Base-by-base conservation (phyloP, 2,888 invertebrate genomes). In the Tachina lurida region DNA sequence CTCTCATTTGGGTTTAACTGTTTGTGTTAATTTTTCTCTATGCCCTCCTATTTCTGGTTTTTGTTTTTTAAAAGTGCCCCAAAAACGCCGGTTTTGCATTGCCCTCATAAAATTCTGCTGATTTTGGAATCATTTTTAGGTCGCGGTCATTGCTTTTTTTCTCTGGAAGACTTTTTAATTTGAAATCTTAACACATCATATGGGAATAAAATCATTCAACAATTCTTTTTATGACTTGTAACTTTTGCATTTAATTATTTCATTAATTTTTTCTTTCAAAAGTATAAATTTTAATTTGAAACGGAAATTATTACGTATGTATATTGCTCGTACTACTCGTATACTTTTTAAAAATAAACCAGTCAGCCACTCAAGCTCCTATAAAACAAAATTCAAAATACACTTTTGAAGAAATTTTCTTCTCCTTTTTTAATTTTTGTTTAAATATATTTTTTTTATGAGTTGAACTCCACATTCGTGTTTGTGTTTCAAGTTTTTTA, bases 91-190 rank as follows among this genome's bases (percentile, higher is more conserved):
- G 17, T 10, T 63, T 45, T n/a, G 7, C 13, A 19, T 41, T 54
- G 43, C 56, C 49, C 5, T n/a, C 49, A 60, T 62, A 49, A 22
- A 49, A 58, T 43, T 74, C 3, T 31, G n/a, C 12, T 43, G 41
- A 52, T 52, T 78, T 60, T 7, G 13, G 15, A 76, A 19, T 41
- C 15, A 62, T 10, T 62, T 52, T 52, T 82, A 58, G 86, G 79
- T 84, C 84, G 81, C 68, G 77, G 85, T 86, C 84, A 85, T 79
- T 81, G 86, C 63, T 84, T 79, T 76, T n/a, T 73, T 74, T 63
- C 22, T 58, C 43, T 17, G 17, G 60, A 15, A 60, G n/a, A 39
- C 41, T 41, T 41, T 58, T 31, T 41, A 49, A 49, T 63, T 75
- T 22, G 54, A 63, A 54, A 10, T 77, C 70, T 78, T 8, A 71